phyloP scores from a whole-genome alignment of 2,113 vertebrate genomes.

The Oreochromis aureus region DNA sequence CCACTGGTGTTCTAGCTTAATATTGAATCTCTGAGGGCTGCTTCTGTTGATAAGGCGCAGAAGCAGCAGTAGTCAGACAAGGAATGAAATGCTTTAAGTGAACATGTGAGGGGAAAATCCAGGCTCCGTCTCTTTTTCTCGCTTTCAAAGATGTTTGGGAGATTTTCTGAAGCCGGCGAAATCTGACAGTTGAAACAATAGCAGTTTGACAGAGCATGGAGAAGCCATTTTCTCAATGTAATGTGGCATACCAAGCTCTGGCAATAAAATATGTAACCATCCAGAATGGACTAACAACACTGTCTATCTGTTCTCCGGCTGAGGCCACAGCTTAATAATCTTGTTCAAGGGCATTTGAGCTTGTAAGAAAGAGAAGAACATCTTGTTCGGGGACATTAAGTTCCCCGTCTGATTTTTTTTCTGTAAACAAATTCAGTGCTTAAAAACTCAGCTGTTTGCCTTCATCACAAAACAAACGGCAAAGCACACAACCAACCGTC shows the following conservation, averaged over 20 bases:
- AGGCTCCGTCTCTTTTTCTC: background rate
- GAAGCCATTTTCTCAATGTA: constrained; percentile 24
- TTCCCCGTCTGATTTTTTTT: background rate
- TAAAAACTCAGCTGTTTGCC: background rate
- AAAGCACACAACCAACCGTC: background rate
- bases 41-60: constrained; percentile 18
- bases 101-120: background rate
- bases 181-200: constrained; percentile 42
- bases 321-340: background rate
- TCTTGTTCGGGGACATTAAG: background rate
- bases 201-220: constrained; percentile 21
- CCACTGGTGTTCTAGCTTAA: constrained; percentile 3
- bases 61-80: constrained; percentile 1
- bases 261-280: constrained; percentile 5
- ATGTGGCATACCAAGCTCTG: background rate
- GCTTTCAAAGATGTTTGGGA: constrained; percentile 9
- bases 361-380: background rate
- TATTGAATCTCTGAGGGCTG: constrained; percentile 23
- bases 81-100: constrained; percentile 1
- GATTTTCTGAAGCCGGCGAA: constrained; percentile 25
- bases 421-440: background rate
- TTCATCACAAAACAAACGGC: background rate
- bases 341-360: background rate
- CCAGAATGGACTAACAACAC: background rate
- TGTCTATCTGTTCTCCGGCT: background rate